Evolutionary conservation across 1,140 invertebrate genomes (phyloP), one percentile per base, ranked within the genome.

Genomic region (Caenorhabditis brenneri): DNA sequence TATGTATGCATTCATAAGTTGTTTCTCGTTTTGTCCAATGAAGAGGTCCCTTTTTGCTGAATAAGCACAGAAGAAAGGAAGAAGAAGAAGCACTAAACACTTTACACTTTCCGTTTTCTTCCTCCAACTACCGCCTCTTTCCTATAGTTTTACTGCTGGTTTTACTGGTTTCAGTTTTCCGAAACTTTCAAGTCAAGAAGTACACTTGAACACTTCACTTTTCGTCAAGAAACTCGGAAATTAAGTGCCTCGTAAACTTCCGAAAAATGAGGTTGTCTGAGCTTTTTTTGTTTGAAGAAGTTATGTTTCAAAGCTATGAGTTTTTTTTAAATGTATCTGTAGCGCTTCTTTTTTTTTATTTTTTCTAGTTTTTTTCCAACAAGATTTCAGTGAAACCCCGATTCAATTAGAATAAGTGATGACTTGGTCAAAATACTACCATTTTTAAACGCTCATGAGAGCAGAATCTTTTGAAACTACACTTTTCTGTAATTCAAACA

Each of bases 1-100:
- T 36, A 65, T 65, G 58, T 74, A 74, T 74, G 65, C 65, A 74
- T 74, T 74, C 65, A 74, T 74, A 74, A 74, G 65, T 42, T 74
- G 65, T 74, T 74, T 74, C 65, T 42, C 36, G 36, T 39, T 39
- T 74, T 42, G 19, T 7, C 22, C 29, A 74, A 74, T 74, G 65
- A 74, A 74, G 65, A 74, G 65, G 65, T 74, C 36, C 36, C 36
- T 74, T 39, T 65, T 27, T 29, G 24, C 15, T 58, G 53, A 58
- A 58, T 58, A 58, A 58, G 58, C 33, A 65, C 4, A 65, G 6
- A 19, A 51, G 27, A 24, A 27, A 55, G 22, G 22, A 27, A 55
- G 24, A 55, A 55, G 53, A 55, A 27, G 24, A 46, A 74, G 65
- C 65, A 39, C 65, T 74, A 74, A 74, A 74, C 65, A 74, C 65